Percentiles rank a stretch among this genome's conserved stretches.
Conservation (phyloP, 2,113 vertebrate species). For the Passer montanus region DNA sequence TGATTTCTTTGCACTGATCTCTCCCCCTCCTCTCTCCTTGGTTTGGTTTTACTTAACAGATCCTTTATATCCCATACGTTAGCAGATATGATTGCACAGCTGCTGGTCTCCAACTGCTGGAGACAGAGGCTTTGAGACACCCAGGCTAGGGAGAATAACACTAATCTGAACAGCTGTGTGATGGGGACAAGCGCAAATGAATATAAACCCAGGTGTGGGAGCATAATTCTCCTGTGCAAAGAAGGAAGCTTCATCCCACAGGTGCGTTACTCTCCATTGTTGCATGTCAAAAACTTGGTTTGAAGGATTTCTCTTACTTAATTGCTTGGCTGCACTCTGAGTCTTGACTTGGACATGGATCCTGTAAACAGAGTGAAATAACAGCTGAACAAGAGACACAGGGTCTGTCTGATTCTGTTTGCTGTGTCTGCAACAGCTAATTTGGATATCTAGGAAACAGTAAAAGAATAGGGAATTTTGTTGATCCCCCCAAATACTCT, state of each 20-base stretch:
- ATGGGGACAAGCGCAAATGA: slow-evolving; percentile 38
- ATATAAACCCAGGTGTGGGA: slow-evolving; percentile 39
- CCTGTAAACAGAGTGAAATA: not conserved
- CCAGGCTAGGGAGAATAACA: slow-evolving; percentile 6
- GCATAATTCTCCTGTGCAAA: not conserved
- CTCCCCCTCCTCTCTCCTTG: not conserved
- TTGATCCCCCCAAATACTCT: not conserved
- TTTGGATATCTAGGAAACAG: not conserved
- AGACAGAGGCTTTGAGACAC: slow-evolving; percentile 42
- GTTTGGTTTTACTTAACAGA: slow-evolving; percentile 42
- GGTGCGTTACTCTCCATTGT: not conserved
- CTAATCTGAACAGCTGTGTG: slow-evolving; percentile 61
- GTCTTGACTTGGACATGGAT: not conserved
- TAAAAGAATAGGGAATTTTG: not conserved
- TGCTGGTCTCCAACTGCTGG: slow-evolving; percentile 24
- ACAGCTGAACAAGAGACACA: not conserved
- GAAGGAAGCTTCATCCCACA: slow-evolving; percentile 9
- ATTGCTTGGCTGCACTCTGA: not conserved
- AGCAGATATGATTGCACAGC: slow-evolving; percentile 61
- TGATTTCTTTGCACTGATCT: not conserved
- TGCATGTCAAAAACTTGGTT: slow-evolving; percentile 21
- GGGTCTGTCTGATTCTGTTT: not conserved
- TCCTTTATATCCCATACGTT: slow-evolving; percentile 24
- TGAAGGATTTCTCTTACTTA: slow-evolving; percentile 20
- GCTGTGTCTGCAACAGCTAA: not conserved